Conservation (phyloP, 2,113 vertebrate genomes). For the Lepisosteus oculatus region DNA sequence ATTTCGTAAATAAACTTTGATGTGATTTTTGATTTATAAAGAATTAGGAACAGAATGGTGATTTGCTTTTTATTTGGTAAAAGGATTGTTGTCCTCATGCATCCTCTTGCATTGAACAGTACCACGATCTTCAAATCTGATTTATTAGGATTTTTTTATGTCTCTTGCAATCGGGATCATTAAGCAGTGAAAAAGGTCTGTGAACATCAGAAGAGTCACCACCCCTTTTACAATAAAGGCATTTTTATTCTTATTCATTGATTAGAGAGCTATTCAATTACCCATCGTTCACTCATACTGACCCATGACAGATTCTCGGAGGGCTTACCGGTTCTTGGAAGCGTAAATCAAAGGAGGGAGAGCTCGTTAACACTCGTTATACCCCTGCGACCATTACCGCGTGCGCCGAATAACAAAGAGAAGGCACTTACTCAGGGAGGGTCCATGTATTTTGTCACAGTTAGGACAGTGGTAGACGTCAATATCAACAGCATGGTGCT, state of each 20-base stretch:
- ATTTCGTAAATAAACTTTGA: too few species aligned
- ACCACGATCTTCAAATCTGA: too few species aligned
- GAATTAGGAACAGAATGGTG: too few species aligned
- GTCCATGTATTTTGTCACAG: slow-evolving; percentile 83
- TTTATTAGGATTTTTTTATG: too few species aligned
- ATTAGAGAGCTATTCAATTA: slow-evolving; percentile 30
- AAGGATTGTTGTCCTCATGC: too few species aligned
- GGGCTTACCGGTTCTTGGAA: neutral
- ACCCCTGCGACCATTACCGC: slow-evolving; percentile 1
- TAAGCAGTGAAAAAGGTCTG: neutral
- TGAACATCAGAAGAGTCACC: neutral
- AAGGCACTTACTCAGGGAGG: slow-evolving; percentile 88
- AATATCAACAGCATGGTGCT: slow-evolving; percentile 95
- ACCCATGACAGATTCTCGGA: slow-evolving; percentile 2
- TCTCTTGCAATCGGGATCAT: too few species aligned
- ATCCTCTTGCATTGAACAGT: too few species aligned
- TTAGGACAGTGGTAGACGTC: slow-evolving; percentile 98
- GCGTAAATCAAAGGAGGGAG: neutral
- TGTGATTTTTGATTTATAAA: too few species aligned
- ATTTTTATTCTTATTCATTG: slow-evolving; percentile 17
- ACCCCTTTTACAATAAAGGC: slow-evolving; percentile 9
- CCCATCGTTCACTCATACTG: slow-evolving; percentile 14
- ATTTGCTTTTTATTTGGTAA: too few species aligned
- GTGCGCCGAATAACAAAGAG: neutral
- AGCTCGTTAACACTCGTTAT: neutral